Percentiles rank a stretch among this genome's conserved stretches.
These are phyloP conservation scores for Xanthia icteritia DNA, from an alignment of 2,888 invertebrate genomes.

Conservation along the genomic window DNA sequence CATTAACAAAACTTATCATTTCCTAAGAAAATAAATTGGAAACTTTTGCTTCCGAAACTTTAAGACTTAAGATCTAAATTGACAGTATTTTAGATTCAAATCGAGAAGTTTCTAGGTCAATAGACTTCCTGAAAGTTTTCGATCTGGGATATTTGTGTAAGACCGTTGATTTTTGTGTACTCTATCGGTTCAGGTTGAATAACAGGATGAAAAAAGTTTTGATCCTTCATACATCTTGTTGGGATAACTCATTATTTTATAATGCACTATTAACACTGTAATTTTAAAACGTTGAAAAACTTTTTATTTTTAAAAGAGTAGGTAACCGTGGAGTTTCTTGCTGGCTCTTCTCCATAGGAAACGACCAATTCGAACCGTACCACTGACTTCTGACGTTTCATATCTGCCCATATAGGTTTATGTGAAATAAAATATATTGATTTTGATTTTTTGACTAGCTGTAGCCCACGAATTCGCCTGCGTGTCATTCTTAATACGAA, in stretches of 20 bases:
- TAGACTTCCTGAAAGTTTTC: slow-evolving; percentile 31
- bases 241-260: not conserved
- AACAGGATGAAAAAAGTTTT: slow-evolving; percentile 12
- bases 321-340: no score
- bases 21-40: slow-evolving; percentile 34
- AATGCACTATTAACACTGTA: no score
- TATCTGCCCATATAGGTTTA: no score
- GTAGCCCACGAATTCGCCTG: no score
- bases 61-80: slow-evolving; percentile 27
- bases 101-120: slow-evolving; percentile 44
- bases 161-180: slow-evolving; percentile 22
- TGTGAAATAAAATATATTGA: no score
- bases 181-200: not conserved
- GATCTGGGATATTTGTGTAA: not conserved
- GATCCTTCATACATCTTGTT: not conserved
- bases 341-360: no score
- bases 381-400: no score
- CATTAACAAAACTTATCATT: slow-evolving; percentile 28
- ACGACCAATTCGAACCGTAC: no score
- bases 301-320: no score
- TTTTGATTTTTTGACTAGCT: no score
- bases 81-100: slow-evolving; percentile 46
- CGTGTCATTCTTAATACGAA: no score
- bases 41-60: slow-evolving; percentile 26
- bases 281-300: no score